Conservation (phyloP, 2,888 invertebrate genomes). For the Linnaemya vulpina region DNA sequence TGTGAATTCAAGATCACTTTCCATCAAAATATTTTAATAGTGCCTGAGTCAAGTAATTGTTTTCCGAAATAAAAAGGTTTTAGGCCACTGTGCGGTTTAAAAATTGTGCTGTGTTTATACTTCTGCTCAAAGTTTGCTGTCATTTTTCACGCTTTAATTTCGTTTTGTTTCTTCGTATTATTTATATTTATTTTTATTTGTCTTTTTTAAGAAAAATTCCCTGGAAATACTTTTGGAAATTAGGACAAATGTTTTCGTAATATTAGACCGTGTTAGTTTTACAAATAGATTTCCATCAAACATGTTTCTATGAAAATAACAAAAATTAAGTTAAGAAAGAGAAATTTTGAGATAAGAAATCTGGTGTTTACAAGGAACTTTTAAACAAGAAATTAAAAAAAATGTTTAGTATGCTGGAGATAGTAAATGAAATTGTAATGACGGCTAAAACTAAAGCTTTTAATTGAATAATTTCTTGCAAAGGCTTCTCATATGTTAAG, state of each 20-base stretch:
- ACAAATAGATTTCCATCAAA: slow-evolving; percentile 15
- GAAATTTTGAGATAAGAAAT: neutral
- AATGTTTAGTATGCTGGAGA: too few species aligned
- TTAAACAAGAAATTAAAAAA: neutral
- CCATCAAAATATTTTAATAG: too few species aligned
- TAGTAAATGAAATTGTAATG: neutral
- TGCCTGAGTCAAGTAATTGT: too few species aligned
- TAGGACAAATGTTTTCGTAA: slow-evolving; percentile 50
- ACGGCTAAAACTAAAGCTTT: too few species aligned
- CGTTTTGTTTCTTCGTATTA: slow-evolving; percentile 12
- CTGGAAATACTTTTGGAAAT: slow-evolving; percentile 59
- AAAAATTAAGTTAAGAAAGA: neutral
- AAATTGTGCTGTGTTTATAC: slow-evolving; percentile 3
- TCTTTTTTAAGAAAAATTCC: slow-evolving; percentile 43
- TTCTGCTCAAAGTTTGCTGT: slow-evolving; percentile 8
- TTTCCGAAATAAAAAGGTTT: too few species aligned
- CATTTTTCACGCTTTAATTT: slow-evolving; percentile 6
- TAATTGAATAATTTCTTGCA: too few species aligned
- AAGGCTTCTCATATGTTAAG: too few species aligned
- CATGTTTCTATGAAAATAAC: neutral
- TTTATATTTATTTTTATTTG: neutral
- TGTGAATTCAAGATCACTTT: too few species aligned
- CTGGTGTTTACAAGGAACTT: neutral
- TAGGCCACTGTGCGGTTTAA: neutral
- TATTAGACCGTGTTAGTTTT: neutral